Conservation (phyloP, 2,888 invertebrate genomes). For the Melitaea athalia region DNA sequence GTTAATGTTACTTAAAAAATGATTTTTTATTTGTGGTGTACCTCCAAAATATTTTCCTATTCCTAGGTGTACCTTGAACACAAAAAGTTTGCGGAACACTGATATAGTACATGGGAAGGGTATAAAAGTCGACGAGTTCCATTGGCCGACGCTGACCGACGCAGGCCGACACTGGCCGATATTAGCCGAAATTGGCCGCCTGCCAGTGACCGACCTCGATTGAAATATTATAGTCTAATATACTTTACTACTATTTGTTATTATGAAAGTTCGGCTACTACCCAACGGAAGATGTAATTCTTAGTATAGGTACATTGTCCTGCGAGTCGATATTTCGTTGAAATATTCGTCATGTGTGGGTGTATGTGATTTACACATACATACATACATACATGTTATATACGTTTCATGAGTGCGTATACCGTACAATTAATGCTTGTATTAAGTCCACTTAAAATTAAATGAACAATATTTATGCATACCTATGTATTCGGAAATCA, state of each 20-base stretch:
- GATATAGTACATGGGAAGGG: neutral
- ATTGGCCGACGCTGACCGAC: neutral
- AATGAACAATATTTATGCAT: neutral
- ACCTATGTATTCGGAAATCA: neutral
- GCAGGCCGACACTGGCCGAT: neutral
- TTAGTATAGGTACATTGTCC: neutral
- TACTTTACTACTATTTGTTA: neutral
- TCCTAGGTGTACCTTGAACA: no score
- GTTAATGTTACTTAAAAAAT: no score
- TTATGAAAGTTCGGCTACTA: neutral
- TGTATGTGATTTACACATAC: neutral
- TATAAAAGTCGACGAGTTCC: slow-evolving; percentile 1
- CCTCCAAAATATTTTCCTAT: no score
- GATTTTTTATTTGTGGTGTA: no score
- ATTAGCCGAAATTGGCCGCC: neutral
- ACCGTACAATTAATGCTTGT: no score
- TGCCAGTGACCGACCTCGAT: slow-evolving; percentile 4
- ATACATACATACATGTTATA: neutral
- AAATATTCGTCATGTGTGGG: neutral
- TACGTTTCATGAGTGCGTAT: neutral
- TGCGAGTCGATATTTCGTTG: no score
- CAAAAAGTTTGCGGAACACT: neutral
- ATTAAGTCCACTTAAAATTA: no score
- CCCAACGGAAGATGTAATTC: neutral
- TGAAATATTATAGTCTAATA: slow-evolving; percentile 8